Conservation (phyloP, 1,140 invertebrate genomes). For the Sminthurinus signatus region DNA sequence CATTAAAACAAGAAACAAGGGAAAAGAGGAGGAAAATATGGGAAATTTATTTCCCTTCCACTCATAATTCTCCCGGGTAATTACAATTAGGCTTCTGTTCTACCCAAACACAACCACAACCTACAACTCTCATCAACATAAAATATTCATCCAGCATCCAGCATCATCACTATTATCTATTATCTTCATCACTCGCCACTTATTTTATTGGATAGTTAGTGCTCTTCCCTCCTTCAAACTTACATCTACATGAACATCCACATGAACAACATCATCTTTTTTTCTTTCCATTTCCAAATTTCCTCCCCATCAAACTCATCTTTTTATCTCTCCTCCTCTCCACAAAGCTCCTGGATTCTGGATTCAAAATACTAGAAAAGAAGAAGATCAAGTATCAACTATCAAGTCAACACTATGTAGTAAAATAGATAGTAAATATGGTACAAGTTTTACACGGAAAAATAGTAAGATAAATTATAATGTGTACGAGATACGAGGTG, state of each 20-base stretch:
- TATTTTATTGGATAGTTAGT: constrained; percentile 3
- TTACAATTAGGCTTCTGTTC: constrained; percentile 27
- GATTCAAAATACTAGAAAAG: too few species aligned
- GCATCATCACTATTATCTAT: too few species aligned
- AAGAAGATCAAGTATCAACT: too few species aligned
- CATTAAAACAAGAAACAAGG: background rate
- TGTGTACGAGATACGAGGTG: too few species aligned
- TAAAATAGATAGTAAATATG: too few species aligned
- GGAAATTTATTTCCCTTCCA: background rate
- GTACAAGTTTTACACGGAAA: too few species aligned
- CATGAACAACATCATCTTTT: background rate
- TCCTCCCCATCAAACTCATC: background rate
- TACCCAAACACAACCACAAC: background rate
- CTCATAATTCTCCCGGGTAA: constrained; percentile 26
- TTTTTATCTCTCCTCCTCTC: too few species aligned
- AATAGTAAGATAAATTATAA: too few species aligned
- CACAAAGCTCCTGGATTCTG: too few species aligned
- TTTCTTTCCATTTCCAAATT: background rate
- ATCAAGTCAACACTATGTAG: too few species aligned
- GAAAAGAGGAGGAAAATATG: background rate
- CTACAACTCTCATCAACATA: background rate
- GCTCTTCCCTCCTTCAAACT: background rate
- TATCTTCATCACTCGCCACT: background rate
- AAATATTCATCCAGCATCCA: constrained; percentile 4
- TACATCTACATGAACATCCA: background rate